Conservation (phyloP, 1,140 invertebrate genomes). For the Papilio xuthus region DNA sequence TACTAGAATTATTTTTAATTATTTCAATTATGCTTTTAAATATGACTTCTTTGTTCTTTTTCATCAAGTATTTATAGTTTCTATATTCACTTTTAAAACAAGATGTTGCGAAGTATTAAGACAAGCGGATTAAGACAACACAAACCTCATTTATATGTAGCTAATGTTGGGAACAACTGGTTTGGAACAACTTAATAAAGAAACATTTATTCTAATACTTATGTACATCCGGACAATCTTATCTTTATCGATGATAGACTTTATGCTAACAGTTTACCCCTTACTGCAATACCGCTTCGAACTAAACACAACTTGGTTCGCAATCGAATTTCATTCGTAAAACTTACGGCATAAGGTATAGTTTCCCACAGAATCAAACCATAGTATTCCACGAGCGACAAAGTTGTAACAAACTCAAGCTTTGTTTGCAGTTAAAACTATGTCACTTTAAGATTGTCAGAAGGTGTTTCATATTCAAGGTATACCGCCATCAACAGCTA, state of each 20-base stretch:
- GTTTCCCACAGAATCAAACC: neutral
- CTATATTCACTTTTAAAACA: neutral
- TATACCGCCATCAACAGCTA: slow-evolving; percentile 58
- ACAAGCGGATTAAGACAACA: slow-evolving; percentile 26
- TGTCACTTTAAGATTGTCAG: slow-evolving; percentile 54
- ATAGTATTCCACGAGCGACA: slow-evolving; percentile 41
- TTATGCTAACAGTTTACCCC: slow-evolving; percentile 61
- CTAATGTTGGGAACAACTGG: slow-evolving; percentile 44
- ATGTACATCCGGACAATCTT: slow-evolving; percentile 58
- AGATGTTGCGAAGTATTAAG: neutral
- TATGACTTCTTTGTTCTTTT: too few relatives aligned
- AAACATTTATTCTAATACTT: slow-evolving; percentile 59
- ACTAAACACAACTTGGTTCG: slow-evolving; percentile 34
- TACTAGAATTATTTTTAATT: neutral
- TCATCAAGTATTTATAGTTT: neutral
- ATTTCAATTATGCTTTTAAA: neutral
- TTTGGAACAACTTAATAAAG: slow-evolving; percentile 63
- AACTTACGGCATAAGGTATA: neutral
- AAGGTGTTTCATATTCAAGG: slow-evolving; percentile 66
- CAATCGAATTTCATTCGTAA: slow-evolving; percentile 32
- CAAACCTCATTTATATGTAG: slow-evolving; percentile 38
- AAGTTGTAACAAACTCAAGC: slow-evolving; percentile 52
- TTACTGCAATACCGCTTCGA: slow-evolving; percentile 41
- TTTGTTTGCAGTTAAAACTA: slow-evolving; percentile 61
- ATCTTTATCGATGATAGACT: slow-evolving; percentile 71